Conservation (phyloP, 2,113 vertebrate species). For the Turdus rufiventris region DNA sequence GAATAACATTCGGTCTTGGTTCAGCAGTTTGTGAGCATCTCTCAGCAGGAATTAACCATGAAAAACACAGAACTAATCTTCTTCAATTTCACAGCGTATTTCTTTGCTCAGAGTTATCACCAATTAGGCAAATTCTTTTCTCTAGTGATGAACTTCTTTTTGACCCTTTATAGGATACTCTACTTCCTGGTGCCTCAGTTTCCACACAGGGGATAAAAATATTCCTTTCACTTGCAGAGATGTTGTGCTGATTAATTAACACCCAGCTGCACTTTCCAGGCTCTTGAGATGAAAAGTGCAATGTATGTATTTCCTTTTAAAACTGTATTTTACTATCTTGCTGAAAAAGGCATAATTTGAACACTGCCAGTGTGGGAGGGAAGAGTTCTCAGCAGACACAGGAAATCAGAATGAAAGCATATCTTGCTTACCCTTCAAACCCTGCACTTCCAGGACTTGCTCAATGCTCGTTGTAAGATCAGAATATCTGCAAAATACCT, state of each 20-base stretch:
- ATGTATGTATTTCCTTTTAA: not conserved
- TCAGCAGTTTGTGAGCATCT: not conserved
- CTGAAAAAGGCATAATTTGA: not conserved
- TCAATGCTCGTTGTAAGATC: not conserved
- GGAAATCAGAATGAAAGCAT: not conserved
- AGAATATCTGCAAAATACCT: not conserved
- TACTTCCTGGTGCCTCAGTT: not conserved
- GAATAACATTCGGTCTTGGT: not conserved
- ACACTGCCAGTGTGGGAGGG: not conserved
- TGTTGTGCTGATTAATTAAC: not conserved
- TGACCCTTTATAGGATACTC: not conserved
- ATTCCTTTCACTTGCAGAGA: not conserved
- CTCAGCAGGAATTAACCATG: not conserved
- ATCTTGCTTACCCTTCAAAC: not conserved
- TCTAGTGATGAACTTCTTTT: not conserved
- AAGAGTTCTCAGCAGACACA: not conserved
- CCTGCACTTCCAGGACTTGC: not conserved
- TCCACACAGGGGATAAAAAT: not conserved
- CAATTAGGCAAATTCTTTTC: not conserved
- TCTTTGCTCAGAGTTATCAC: not conserved
- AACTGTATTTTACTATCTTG: not conserved
- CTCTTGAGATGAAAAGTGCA: slow-evolving; percentile 7
- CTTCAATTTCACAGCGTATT: not conserved
- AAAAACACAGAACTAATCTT: not conserved
- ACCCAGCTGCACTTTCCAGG: not conserved